Base-by-base conservation (phyloP, 2,113 vertebrate species). In the Balaenoptera acutorostrata region DNA sequence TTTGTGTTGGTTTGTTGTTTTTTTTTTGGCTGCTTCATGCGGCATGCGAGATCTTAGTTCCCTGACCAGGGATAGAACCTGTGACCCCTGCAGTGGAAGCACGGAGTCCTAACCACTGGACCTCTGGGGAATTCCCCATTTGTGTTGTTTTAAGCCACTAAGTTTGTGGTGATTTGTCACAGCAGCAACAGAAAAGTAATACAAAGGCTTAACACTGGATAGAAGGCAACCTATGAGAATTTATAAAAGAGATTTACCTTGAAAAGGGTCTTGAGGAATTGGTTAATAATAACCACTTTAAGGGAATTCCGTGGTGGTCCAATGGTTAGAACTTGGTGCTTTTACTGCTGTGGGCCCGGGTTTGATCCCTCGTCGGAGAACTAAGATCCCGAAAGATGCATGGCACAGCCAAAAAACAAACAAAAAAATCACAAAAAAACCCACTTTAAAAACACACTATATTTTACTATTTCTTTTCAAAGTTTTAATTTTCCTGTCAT, bases 401-500 rank as follows among this genome's bases (percentile, higher is more conserved):
- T 52, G 46, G 46, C 74, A 77, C 33, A 46, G 29, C 29, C 49
- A 77, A 49, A 49, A 75, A 75, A 17, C 52, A 52, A 49, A 77
- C 41, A 41, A 41, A 41, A 41, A 41, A 41, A 18, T 10, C 8
- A 57, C 55, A 57, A 33, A 77, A 52, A 77, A 77, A 11, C n/a
- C 89, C 57, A 63, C 52, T 88, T 89, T 85, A 93, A 90, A 95
- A 89, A 80, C 27, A 77, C 14, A 41, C 18, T 68, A 4, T 52
- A 21, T 57, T 88, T 17, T 69, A 80, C 5, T 94, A 46, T 39
- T 93, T 95, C 46, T 81, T 95, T 96, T 95, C 27, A 95, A 55
- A 61, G 46, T 89, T 85, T 94, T 63, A 93, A 31, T 90, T 98
- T 84, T 98, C 71, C 6, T 98, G 49, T 88, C 61, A 98, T 97